Evolutionary conservation across 2,888 invertebrate genomes (phyloP), one percentile per base, ranked within the genome.

Genomic region (Muschampia plurimacula): DNA sequence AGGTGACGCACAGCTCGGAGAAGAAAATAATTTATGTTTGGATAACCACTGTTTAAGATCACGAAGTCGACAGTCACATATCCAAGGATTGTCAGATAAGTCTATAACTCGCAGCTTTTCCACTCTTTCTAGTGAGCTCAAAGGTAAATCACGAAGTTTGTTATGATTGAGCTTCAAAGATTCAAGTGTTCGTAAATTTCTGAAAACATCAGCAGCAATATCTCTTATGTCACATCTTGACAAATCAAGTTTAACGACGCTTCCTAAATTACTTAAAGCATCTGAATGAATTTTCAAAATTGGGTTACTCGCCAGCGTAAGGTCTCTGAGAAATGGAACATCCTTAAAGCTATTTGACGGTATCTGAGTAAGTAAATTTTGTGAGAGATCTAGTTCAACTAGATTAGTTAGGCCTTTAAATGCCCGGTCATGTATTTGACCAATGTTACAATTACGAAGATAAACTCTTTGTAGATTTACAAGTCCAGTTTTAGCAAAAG

Each of bases 381-480:
- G 95, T 62, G 98, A 98, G 75, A 98, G 93, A 90, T 98, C 98
- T 86, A 98, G 94, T 91, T 98, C 98, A 75, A 98, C 97, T 81
- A 98, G 95, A 94, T 98, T 98, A 75, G 97, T 97, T 73, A 98
- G 95, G 73, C 98, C 98, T 82, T 96, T 96, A 87, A 98, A 97
- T 28, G 98, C 98, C 82, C 96, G 95, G 76, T 96, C 96, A 84
- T 98, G 97, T 88, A 98, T 98, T 91, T 97, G 97, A 76, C 97
- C 97, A 86, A 98, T 96, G 81, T 96, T 96, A 88, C 98, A 98
- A 85, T 95, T 97, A 76, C 97, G 96, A 84, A 98, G 92, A 91
- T 97, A 98, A 73, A 98, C 96, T 84, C 97, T 96, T 92, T 98
- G 98, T 78, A 98, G 95, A 92, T 98, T 98, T 77, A 97, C 95